These are phyloP conservation scores for Naso thynnoides DNA, from an alignment of 2,797 vertebrate species.

Conservation along the genomic window DNA sequence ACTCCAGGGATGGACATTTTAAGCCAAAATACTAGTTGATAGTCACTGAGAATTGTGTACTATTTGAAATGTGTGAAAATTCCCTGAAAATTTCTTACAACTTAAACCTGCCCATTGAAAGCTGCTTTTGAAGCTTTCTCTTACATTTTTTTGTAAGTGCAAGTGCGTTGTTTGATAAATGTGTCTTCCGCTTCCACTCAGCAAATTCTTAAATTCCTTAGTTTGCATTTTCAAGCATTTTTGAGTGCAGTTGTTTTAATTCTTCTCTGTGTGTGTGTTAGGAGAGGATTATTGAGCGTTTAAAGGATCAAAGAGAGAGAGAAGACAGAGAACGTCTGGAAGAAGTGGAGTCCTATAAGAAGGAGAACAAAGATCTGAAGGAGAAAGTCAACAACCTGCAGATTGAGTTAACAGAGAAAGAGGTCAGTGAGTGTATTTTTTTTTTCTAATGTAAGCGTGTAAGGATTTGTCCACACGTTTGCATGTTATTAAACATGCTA, in stretches of 20 bases:
- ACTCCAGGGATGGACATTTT: too few species aligned
- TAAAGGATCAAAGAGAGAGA: slow-evolving; percentile 97
- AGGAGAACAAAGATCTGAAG: slow-evolving; percentile 99
- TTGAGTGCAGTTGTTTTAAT: neutral
- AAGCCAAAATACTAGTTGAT: too few species aligned
- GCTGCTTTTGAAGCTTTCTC: slow-evolving; percentile 5
- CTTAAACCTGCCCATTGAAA: neutral
- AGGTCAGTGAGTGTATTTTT: slow-evolving; percentile 84
- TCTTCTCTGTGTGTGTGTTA: slow-evolving; percentile 65
- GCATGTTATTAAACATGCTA: slow-evolving; percentile 1
- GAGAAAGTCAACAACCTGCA: slow-evolving; percentile 97
- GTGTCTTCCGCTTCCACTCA: neutral
- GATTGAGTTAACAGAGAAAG: slow-evolving; percentile 96
- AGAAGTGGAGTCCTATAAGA: slow-evolving; percentile 96
- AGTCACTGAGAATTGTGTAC: too few species aligned
- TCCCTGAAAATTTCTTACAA: neutral
- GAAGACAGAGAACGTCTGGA: slow-evolving; percentile 97
- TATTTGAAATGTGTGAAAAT: too few species aligned
- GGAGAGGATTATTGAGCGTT: slow-evolving; percentile 98
- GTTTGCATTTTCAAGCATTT: neutral
- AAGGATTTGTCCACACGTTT: slow-evolving; percentile 9
- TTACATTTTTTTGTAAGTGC: neutral
- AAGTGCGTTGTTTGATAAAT: neutral
- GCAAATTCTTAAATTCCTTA: neutral
- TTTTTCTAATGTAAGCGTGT: neutral